These are phyloP conservation scores for Crotophaga sulcirostris DNA, from an alignment of 2,113 vertebrate species.

Conservation along the genomic window DNA sequence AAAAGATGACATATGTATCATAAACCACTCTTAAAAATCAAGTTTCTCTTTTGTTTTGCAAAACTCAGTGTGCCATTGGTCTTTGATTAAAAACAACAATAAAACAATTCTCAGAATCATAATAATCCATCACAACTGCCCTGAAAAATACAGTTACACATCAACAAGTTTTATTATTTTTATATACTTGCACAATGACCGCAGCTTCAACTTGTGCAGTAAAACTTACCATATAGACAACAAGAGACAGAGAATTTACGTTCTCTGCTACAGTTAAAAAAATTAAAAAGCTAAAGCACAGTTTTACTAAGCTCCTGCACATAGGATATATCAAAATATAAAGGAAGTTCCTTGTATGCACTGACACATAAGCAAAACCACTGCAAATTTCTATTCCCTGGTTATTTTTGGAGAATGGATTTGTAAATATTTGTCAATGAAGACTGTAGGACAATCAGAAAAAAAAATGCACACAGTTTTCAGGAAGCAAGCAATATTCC, in stretches of 20 bases:
- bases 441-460: background rate
- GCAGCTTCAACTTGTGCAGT: background rate
- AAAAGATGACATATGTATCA: background rate
- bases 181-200: background rate
- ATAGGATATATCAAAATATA: background rate
- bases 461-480: background rate
- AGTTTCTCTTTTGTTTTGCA: background rate
- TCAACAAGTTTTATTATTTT: background rate
- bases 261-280: background rate
- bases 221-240: background rate
- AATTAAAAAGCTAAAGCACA: background rate
- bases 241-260: background rate
- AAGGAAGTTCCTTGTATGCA: background rate
- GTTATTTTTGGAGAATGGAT: background rate
- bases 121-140: background rate
- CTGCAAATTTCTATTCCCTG: background rate
- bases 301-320: background rate
- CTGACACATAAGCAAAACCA: background rate
- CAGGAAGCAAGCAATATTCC: conserved; percentile 45
- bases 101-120: background rate
- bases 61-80: background rate
- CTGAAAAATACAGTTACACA: background rate
- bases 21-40: background rate
- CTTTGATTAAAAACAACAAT: background rate
- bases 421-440: background rate